phyloP scores from a whole-genome alignment of 1,140 invertebrate genomes.

The Globodera rostochiensis region DNA sequence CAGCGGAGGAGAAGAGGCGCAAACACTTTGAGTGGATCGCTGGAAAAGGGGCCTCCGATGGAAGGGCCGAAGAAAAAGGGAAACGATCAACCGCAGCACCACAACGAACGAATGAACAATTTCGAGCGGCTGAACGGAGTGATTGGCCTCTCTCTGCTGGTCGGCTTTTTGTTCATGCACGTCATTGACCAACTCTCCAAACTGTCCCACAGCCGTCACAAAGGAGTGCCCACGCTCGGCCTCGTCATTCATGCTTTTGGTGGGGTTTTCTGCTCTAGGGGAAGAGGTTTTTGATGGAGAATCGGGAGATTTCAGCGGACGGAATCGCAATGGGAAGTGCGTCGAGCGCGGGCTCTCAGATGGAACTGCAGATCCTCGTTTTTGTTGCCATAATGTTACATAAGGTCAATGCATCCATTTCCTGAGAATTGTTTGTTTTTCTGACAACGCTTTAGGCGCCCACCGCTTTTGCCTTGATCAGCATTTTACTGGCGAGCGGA shows the following conservation, averaged over 20 bases:
- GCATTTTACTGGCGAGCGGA: slow-evolving; percentile 91
- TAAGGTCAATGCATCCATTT: slow-evolving; percentile 73
- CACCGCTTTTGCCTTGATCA: slow-evolving; percentile 94
- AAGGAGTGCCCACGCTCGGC: slow-evolving; percentile 87
- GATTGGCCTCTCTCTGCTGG: slow-evolving; percentile 77
- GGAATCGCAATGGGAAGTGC: slow-evolving; percentile 94
- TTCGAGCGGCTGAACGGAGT: slow-evolving; percentile 22
- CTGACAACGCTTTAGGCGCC: slow-evolving; percentile 76
- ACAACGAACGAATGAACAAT: neutral
- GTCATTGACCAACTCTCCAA: slow-evolving; percentile 76
- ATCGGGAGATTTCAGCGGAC: slow-evolving; percentile 74
- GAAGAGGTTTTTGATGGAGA: neutral
- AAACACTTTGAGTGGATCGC: neutral
- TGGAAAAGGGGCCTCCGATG: no score
- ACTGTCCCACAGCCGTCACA: slow-evolving; percentile 70
- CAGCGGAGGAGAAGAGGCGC: slow-evolving; percentile 1
- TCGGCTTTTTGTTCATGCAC: slow-evolving; percentile 95
- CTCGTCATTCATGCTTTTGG: slow-evolving; percentile 93
- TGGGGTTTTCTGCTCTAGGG: slow-evolving; percentile 58
- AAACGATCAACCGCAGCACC: neutral
- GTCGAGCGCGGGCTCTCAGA: slow-evolving; percentile 82
- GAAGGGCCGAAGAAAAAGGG: no score
- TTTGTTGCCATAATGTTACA: slow-evolving; percentile 94
- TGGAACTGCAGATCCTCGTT: slow-evolving; percentile 95
- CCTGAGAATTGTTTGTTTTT: no score